Evolutionary conservation across 2,797 vertebrate genomes (phyloP).

Genomic region (Danio jaintianensis): DNA sequence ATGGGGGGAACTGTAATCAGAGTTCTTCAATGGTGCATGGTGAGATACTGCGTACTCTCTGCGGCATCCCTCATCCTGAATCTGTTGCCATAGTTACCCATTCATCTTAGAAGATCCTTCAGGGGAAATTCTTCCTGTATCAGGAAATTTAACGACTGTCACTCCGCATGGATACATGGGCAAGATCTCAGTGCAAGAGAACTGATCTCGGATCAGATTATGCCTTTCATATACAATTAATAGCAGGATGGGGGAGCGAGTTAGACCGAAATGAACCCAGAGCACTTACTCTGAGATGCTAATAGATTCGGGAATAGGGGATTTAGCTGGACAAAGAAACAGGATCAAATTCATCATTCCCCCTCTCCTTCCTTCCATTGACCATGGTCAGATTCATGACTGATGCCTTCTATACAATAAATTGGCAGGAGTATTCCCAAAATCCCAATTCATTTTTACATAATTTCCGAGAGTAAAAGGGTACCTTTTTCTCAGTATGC

Average conservation of each 20-base stretch:
- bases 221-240: constrained; percentile 13
- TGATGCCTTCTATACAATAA: not conserved
- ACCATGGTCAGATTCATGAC: not conserved
- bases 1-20: constrained; percentile 9
- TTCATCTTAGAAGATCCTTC: constrained; percentile 15
- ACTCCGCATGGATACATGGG: constrained; percentile 18
- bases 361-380: not conserved
- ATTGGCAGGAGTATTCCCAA: not conserved
- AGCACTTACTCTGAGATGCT: constrained; percentile 15
- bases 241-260: not conserved
- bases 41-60: constrained; percentile 2
- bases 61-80: constrained; percentile 9
- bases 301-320: constrained; percentile 14
- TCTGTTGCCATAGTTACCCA: constrained; percentile 42
- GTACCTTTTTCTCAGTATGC: not conserved
- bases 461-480: not conserved
- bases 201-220: not conserved
- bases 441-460: not conserved
- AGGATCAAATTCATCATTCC: not conserved
- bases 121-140: constrained; percentile 38
- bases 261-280: not conserved
- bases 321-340: not conserved
- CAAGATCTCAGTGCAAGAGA: not conserved
- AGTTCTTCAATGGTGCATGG: constrained; percentile 4
- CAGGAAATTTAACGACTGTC: constrained; percentile 30